phyloP scores from a whole-genome alignment of 2,113 vertebrate genomes.

The Lanius ludovicianus region DNA sequence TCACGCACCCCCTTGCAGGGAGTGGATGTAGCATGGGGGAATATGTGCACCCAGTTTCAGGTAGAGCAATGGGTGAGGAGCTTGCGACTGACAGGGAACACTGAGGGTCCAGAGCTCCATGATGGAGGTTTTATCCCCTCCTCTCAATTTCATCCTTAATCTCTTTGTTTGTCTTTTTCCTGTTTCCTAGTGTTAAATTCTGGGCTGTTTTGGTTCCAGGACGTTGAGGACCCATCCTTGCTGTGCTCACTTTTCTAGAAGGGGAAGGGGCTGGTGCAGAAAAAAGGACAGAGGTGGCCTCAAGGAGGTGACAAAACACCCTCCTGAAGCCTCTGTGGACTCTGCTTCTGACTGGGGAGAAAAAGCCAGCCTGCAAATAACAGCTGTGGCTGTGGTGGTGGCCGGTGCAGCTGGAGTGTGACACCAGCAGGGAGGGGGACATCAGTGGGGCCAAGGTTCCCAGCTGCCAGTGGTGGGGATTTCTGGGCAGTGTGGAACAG shows the following conservation, averaged over 20 bases:
- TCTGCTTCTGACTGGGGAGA: not conserved
- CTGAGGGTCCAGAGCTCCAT: fast-evolving
- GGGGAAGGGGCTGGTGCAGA: not conserved
- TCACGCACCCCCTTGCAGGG: not conserved
- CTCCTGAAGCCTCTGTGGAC: not conserved
- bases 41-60: not conserved
- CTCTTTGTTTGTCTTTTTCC: not conserved
- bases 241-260: not conserved
- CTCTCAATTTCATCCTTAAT: not conserved
- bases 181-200: not conserved
- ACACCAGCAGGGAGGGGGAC: not conserved
- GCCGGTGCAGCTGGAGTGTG: not conserved
- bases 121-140: not conserved
- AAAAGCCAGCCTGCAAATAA: not conserved
- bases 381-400: not conserved
- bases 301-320: not conserved
- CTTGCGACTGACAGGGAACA: not conserved
- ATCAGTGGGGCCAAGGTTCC: fast-evolving
- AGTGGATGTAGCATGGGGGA: not conserved
- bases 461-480: fast-evolving
- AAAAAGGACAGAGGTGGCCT: not conserved
- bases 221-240: not conserved
- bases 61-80: not conserved
- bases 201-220: not conserved
- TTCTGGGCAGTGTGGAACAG: not conserved